phyloP scores from a whole-genome alignment of 1,140 invertebrate species.

The Lutraria rhynchaena region DNA sequence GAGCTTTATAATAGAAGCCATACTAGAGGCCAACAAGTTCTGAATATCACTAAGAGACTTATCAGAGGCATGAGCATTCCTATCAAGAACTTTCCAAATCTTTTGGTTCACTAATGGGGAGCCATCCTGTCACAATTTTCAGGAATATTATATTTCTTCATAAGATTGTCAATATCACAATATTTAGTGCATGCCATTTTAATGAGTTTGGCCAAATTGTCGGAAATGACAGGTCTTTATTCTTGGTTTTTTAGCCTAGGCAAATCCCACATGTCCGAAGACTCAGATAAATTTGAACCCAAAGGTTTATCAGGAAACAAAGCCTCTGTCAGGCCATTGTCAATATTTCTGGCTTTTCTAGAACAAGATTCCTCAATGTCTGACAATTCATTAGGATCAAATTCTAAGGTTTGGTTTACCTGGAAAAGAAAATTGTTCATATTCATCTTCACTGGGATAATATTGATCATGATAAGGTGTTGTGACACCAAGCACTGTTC shows the following conservation, averaged over 20 bases:
- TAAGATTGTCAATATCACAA: not conserved
- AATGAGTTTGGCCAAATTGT: slow-evolving; percentile 16
- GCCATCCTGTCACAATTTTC: not conserved
- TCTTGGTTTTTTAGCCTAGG: not conserved
- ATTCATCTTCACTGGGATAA: too few species aligned
- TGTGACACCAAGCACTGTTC: too few species aligned
- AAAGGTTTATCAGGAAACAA: too few species aligned
- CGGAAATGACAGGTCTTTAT: not conserved
- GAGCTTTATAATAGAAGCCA: slow-evolving; percentile 14
- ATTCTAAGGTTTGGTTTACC: too few species aligned
- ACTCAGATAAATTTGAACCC: too few species aligned
- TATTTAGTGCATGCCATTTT: slow-evolving; percentile 14
- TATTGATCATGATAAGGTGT: too few species aligned
- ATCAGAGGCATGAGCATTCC: not conserved
- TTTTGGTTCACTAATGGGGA: slow-evolving; percentile 14
- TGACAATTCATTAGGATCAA: too few species aligned
- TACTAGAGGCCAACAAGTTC: slow-evolving; percentile 22
- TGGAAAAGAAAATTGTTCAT: too few species aligned
- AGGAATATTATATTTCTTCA: slow-evolving; percentile 26
- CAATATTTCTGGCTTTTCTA: too few species aligned
- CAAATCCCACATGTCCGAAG: too few species aligned
- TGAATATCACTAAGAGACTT: slow-evolving; percentile 4
- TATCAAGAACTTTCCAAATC: slow-evolving; percentile 28
- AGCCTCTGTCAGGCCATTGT: too few species aligned
- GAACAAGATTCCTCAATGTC: too few species aligned